phyloP scores from a whole-genome alignment of 2,113 vertebrate genomes.

The Gnathonemus longibarbis region DNA sequence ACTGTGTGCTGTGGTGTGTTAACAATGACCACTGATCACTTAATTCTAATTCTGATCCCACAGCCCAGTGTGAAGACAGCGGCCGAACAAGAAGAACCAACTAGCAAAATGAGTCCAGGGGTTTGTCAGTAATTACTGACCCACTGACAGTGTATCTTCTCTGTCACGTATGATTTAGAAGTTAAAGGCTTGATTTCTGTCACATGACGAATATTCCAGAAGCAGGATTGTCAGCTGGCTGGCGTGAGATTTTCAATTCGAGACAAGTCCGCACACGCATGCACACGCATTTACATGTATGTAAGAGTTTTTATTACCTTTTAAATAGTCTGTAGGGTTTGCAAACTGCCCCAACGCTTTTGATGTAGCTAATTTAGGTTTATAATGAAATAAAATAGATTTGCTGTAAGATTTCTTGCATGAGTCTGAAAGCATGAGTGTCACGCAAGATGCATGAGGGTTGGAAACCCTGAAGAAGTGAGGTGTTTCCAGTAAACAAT shows the following conservation, averaged over 20 bases:
- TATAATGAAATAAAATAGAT: not conserved
- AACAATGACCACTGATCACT: too few species aligned
- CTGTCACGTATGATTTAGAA: not conserved
- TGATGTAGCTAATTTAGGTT: not conserved
- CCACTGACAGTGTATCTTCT: not conserved
- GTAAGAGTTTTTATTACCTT: not conserved
- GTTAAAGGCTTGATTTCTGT: not conserved
- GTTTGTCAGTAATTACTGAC: not conserved
- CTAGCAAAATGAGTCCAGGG: not conserved
- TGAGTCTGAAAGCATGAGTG: not conserved
- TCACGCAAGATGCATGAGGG: too few species aligned
- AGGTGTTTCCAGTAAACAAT: not conserved
- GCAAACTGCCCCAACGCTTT: not conserved
- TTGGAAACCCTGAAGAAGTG: too few species aligned
- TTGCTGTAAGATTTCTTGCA: not conserved
- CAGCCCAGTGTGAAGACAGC: not conserved
- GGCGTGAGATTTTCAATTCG: not conserved
- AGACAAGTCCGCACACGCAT: not conserved
- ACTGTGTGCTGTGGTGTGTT: too few species aligned
- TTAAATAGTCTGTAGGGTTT: not conserved
- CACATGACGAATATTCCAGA: not conserved
- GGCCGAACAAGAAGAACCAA: not conserved
- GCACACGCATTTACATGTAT: too few species aligned
- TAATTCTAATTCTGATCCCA: not conserved
- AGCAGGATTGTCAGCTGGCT: not conserved